Evolutionary conservation across 2,113 vertebrate species (phyloP).

Genomic region (Ardeotis arabs): DNA sequence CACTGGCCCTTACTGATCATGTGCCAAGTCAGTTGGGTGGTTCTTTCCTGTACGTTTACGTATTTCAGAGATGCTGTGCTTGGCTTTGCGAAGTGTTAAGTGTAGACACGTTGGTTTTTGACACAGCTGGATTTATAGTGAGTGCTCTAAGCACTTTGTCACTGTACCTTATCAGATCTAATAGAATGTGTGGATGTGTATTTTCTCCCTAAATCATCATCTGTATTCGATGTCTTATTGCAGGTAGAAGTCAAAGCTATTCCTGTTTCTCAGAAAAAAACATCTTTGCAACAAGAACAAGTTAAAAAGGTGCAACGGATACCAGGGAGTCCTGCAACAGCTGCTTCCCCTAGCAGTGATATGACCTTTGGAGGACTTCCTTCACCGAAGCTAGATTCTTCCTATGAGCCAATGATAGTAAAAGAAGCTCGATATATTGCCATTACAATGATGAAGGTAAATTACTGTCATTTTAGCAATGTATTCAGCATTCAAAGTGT

Average conservation of each 20-base stretch:
- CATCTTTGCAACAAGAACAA: conserved; percentile 90
- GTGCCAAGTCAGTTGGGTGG: background rate
- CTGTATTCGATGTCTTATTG: background rate
- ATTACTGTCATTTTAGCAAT: background rate
- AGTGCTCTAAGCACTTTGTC: background rate
- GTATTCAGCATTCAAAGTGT: background rate
- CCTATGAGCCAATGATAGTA: conserved; percentile 98
- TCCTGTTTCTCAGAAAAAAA: conserved; percentile 96
- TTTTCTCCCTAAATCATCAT: background rate
- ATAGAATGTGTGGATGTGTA: background rate
- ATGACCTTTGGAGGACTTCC: conserved; percentile 95
- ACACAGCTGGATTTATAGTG: background rate
- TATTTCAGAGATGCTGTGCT: background rate
- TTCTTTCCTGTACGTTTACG: background rate
- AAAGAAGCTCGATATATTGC: conserved; percentile 98
- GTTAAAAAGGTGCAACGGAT: conserved; percentile 88
- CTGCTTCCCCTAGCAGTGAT: conserved; percentile 79
- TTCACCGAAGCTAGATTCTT: conserved; percentile 93
- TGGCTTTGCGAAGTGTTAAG: background rate
- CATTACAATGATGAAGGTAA: conserved; percentile 99
- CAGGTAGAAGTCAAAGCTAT: conserved; percentile 99
- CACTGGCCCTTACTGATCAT: background rate
- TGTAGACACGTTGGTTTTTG: background rate
- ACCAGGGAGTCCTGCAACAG: conserved; percentile 82
- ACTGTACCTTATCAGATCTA: background rate